Conservation (phyloP, 2,113 vertebrate species). For the Mesembrinibis cayennensis region DNA sequence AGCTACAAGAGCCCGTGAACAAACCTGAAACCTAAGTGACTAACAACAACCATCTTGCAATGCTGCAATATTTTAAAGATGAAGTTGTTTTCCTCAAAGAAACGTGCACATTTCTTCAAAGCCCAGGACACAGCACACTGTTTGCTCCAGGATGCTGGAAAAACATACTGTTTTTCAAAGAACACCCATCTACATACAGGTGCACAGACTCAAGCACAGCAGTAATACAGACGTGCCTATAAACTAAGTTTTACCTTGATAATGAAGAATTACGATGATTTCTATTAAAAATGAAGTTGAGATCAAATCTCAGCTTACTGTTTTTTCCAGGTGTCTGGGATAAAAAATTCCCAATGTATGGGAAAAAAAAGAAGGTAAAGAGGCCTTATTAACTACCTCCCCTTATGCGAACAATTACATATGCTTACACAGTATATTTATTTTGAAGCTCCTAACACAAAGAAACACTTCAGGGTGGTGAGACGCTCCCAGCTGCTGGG, state of each 20-base stretch:
- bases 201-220: neutral
- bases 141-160: neutral
- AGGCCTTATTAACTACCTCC: neutral
- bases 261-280: neutral
- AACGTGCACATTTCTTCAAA: neutral
- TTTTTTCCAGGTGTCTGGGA: neutral
- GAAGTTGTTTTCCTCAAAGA: neutral
- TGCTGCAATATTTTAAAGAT: neutral
- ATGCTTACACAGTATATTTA: rapidly evolving
- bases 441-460: neutral
- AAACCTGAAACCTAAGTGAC: neutral
- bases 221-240: neutral
- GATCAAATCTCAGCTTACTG: neutral
- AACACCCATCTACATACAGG: neutral
- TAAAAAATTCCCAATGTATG: neutral
- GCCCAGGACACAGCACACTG: neutral
- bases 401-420: rapidly evolving
- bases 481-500: neutral
- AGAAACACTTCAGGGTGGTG: neutral
- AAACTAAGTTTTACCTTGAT: neutral
- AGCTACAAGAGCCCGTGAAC: neutral
- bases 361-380: neutral
- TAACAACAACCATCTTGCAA: neutral
- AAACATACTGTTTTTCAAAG: neutral
- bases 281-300: neutral